phyloP scores from a whole-genome alignment of 2,113 vertebrate genomes.

The Myrmecophaga tridactyla region DNA sequence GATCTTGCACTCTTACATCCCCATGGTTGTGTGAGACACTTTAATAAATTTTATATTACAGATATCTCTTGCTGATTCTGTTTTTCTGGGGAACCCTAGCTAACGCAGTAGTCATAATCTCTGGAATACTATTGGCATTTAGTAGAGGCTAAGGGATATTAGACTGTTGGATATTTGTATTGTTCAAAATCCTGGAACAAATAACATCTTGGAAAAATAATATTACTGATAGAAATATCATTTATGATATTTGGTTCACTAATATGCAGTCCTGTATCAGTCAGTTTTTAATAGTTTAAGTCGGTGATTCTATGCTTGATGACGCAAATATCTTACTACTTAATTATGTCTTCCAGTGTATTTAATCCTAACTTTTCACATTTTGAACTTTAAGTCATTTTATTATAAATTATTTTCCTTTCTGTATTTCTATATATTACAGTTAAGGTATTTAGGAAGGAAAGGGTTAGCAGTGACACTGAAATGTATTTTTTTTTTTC shows the following conservation, averaged over 20 bases:
- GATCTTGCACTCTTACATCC: too few species aligned
- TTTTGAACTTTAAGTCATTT: not conserved
- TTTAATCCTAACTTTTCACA: not conserved
- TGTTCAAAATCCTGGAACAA: not conserved
- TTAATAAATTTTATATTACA: too few species aligned
- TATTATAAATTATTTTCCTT: constrained; percentile 8
- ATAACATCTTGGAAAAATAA: not conserved
- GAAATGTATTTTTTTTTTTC: too few species aligned
- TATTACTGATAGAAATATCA: not conserved
- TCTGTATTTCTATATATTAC: not conserved
- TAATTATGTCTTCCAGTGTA: not conserved
- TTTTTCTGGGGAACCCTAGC: too few species aligned
- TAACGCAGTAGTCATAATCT: not conserved
- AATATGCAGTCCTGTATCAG: not conserved
- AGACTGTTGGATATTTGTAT: not conserved
- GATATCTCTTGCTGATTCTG: too few species aligned
- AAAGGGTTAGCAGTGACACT: too few species aligned
- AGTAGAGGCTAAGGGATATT: not conserved
- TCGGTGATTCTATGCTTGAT: not conserved
- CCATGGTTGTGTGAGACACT: too few species aligned
- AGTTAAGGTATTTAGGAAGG: too few species aligned
- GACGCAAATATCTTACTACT: not conserved
- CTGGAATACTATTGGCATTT: not conserved
- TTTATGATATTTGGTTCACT: not conserved
- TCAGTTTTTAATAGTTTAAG: not conserved